Percentiles rank a stretch among this genome's conserved stretches.
phyloP scores from a whole-genome alignment of 2,113 vertebrate species.

The Micromys minutus region DNA sequence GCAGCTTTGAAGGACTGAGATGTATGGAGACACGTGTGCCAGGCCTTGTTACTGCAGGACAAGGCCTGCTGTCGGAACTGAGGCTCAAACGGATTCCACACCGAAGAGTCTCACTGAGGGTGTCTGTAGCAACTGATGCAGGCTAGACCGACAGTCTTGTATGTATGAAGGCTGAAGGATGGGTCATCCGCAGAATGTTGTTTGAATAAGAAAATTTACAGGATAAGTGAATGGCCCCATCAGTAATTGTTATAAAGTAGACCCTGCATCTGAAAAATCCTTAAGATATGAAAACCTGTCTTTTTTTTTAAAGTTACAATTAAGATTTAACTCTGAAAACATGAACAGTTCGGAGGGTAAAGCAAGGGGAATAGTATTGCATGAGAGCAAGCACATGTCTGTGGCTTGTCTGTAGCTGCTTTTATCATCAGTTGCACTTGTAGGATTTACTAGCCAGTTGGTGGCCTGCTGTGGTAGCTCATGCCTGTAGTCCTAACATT shows the following conservation, averaged over 20 bases:
- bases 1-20: constrained; percentile 62
- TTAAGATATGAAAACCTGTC: constrained; percentile 31
- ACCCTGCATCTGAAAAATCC: constrained; percentile 3
- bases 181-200: constrained; percentile 66
- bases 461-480: not conserved
- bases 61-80: constrained; percentile 12
- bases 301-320: constrained; percentile 21
- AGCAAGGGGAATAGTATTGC: not conserved
- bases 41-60: constrained; percentile 59
- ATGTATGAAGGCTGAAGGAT: not conserved
- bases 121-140: not conserved
- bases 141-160: constrained; percentile 65
- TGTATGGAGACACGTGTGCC: constrained; percentile 64
- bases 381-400: constrained; percentile 34
- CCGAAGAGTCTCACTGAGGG: not conserved
- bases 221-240: constrained; percentile 35
- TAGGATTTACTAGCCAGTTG: constrained; percentile 56
- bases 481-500: not conserved
- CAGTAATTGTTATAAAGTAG: constrained; percentile 46
- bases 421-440: constrained; percentile 59
- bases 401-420: not conserved
- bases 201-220: constrained; percentile 16
- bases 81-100: constrained; percentile 69
- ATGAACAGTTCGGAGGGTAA: constrained; percentile 19
- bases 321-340: not conserved